These are phyloP conservation scores for Hymenochirus boettgeri DNA, from an alignment of 2,113 vertebrate species.

Conservation along the genomic window DNA sequence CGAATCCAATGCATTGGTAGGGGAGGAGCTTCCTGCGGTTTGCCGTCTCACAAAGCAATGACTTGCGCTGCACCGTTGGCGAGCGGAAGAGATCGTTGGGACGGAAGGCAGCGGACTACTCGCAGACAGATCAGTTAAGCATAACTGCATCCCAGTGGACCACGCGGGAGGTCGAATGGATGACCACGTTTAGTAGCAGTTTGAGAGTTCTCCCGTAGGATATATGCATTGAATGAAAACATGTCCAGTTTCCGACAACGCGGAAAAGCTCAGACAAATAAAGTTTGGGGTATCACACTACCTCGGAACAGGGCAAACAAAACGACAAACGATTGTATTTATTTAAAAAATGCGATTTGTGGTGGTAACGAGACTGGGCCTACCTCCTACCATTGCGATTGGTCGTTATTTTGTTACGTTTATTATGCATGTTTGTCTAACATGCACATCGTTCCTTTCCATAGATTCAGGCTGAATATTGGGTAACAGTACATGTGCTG, in stretches of 20 bases:
- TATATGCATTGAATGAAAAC: conserved; percentile 91
- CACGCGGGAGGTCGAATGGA: conserved; percentile 91
- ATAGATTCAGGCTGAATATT: too few relatives aligned
- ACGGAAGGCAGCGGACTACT: conserved; percentile 80
- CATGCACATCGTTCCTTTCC: too few relatives aligned
- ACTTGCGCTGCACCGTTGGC: conserved; percentile 80
- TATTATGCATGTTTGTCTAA: too few relatives aligned
- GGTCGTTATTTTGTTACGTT: too few relatives aligned
- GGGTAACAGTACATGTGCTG: too few relatives aligned
- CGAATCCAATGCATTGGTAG: conserved; percentile 13
- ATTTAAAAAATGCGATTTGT: too few relatives aligned
- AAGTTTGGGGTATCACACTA: too few relatives aligned
- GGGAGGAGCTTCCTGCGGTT: conserved; percentile 3
- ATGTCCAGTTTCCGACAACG: conserved; percentile 88
- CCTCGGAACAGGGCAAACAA: too few relatives aligned
- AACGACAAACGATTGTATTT: too few relatives aligned
- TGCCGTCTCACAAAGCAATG: background rate
- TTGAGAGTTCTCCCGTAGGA: conserved; percentile 93
- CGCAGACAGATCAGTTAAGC: conserved; percentile 72
- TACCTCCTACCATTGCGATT: too few relatives aligned
- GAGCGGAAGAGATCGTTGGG: conserved; percentile 92
- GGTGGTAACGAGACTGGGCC: too few relatives aligned
- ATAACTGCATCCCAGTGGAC: conserved; percentile 86
- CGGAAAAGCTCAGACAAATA: conserved; percentile 93
- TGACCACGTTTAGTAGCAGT: conserved; percentile 92